Evolutionary conservation across 1,140 invertebrate genomes (phyloP).

Genomic region (Drosophila sp.): DNA sequence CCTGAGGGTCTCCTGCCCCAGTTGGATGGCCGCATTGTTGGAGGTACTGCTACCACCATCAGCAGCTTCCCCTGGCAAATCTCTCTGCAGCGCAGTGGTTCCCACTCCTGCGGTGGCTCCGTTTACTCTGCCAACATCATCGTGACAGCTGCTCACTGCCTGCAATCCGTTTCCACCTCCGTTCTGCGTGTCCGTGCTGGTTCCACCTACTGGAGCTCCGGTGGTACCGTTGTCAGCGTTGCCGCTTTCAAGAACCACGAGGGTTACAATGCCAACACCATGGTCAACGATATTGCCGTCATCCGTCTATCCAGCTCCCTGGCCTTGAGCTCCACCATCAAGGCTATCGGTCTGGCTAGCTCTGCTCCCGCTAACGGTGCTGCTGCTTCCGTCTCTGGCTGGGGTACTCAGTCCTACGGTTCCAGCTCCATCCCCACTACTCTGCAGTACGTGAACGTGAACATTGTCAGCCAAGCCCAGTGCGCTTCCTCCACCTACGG

Average conservation of each 20-base stretch:
- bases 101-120: slow-evolving; percentile 85
- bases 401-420: slow-evolving; percentile 73
- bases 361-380: slow-evolving; percentile 58
- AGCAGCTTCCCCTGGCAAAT: slow-evolving; percentile 85
- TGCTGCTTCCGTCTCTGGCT: slow-evolving; percentile 83
- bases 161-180: slow-evolving; percentile 74
- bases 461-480: slow-evolving; percentile 47
- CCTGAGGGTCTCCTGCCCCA: slow-evolving; percentile 71
- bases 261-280: slow-evolving; percentile 68
- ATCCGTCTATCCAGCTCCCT: slow-evolving; percentile 79
- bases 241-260: slow-evolving; percentile 58
- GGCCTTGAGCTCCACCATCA: slow-evolving; percentile 68
- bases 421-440: slow-evolving; percentile 40
- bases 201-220: slow-evolving; percentile 61
- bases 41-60: slow-evolving; percentile 83
- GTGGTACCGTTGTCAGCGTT: slow-evolving; percentile 52
- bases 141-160: slow-evolving; percentile 86
- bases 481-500: slow-evolving; percentile 55
- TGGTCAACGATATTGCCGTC: slow-evolving; percentile 84
- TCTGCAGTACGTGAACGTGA: slow-evolving; percentile 65
- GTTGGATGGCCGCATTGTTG: slow-evolving; percentile 84
- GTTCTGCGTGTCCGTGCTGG: slow-evolving; percentile 62
- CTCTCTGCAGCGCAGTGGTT: slow-evolving; percentile 83
- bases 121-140: slow-evolving; percentile 84
- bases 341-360: slow-evolving; percentile 72